These are phyloP conservation scores for Perdix hodgsoniae DNA, from an alignment of 2,797 vertebrate species.

Conservation along the genomic window DNA sequence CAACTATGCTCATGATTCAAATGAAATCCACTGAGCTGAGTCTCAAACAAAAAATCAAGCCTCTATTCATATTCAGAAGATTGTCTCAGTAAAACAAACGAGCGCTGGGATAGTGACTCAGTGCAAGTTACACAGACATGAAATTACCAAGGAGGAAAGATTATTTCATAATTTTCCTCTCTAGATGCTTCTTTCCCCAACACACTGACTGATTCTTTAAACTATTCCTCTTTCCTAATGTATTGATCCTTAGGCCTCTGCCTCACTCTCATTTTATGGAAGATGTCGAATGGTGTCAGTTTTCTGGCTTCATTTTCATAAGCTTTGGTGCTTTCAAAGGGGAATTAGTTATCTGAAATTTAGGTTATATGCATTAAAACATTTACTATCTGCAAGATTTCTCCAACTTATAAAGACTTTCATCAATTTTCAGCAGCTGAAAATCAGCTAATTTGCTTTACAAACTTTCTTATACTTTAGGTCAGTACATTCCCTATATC, in stretches of 20 bases:
- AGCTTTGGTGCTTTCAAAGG: background rate
- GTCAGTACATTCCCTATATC: background rate
- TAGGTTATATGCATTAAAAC: background rate
- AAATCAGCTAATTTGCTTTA: background rate
- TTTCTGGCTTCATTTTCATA: background rate
- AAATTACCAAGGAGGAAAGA: background rate
- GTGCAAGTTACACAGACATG: background rate
- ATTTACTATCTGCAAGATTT: background rate
- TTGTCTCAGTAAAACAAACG: background rate
- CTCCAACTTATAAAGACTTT: background rate
- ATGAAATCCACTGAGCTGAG: background rate
- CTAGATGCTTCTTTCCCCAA: background rate
- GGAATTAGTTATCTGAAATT: background rate
- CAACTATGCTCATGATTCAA: accelerated
- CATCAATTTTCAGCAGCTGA: background rate
- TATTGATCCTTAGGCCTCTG: background rate
- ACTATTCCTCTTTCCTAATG: background rate
- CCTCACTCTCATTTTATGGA: background rate
- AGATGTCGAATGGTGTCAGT: accelerated
- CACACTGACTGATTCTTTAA: background rate
- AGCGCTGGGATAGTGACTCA: background rate
- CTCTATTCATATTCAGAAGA: background rate
- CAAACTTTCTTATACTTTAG: background rate
- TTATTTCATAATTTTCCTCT: background rate
- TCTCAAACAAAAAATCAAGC: background rate